phyloP scores from a whole-genome alignment of 2,797 vertebrate species.

The Gallinago nigripennis region DNA sequence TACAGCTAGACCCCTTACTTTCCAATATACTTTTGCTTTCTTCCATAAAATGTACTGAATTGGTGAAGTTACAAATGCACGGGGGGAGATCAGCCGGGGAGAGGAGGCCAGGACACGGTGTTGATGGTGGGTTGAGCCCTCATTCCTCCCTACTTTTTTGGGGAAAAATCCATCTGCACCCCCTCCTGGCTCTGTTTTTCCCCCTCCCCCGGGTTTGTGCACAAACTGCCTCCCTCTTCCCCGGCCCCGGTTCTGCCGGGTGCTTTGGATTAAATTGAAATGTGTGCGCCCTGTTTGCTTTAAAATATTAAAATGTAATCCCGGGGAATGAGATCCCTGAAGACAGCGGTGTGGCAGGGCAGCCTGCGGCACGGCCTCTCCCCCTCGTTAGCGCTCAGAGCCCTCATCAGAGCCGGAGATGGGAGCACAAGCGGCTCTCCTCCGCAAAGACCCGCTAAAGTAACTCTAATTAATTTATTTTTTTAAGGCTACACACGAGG shows the following conservation, averaged over 20 bases:
- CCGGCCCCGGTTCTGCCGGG: neutral
- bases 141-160: fast-evolving
- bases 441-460: neutral
- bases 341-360: neutral
- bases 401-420: neutral
- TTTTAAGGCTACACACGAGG: neutral
- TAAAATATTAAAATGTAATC: neutral
- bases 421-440: neutral
- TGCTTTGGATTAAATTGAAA: neutral
- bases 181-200: neutral
- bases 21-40: neutral
- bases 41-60: neutral
- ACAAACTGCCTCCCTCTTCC: neutral
- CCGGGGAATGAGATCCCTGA: neutral
- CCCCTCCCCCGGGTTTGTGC: neutral
- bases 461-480: neutral
- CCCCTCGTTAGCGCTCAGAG: fast-evolving
- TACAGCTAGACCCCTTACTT: neutral
- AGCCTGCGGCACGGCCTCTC: neutral
- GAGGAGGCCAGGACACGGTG: neutral
- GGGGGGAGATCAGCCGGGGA: neutral
- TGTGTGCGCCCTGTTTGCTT: neutral
- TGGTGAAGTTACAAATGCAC: neutral
- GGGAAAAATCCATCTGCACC: neutral
- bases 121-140: neutral